Conservation (phyloP, 2,888 invertebrate genomes). For the Diarsia dahlii region DNA sequence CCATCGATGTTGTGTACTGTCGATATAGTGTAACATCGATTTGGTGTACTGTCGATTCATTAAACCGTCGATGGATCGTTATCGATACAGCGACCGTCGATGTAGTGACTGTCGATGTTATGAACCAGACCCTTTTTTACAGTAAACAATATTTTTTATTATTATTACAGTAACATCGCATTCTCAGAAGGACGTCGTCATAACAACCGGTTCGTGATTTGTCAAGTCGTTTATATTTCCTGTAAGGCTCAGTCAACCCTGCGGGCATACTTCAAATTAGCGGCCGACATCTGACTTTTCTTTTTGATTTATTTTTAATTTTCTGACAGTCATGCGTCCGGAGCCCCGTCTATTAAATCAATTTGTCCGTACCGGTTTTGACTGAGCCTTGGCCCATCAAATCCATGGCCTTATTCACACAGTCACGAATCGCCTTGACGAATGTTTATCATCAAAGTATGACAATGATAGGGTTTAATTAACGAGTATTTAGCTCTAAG, state of each 20-base stretch:
- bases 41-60: too few species aligned
- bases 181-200: not conserved
- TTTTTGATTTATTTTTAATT: not conserved
- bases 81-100: too few species aligned
- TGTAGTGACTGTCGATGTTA: too few species aligned
- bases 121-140: too few species aligned
- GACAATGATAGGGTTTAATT: not conserved
- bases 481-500: not conserved
- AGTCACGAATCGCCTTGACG: not conserved
- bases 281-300: not conserved
- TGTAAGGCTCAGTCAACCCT: not conserved
- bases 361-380: not conserved
- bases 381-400: not conserved
- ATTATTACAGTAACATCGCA: constrained; percentile 1
- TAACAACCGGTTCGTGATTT: constrained; percentile 4
- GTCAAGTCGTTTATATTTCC: constrained; percentile 1
- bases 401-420: not conserved
- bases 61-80: too few species aligned
- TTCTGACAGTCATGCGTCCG: not conserved
- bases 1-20: too few species aligned
- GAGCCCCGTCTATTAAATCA: not conserved
- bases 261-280: not conserved
- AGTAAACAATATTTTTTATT: not conserved
- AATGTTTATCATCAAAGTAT: not conserved
- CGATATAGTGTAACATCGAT: too few species aligned